phyloP scores from a whole-genome alignment of 2,888 invertebrate genomes.

The Thecophora atra region DNA sequence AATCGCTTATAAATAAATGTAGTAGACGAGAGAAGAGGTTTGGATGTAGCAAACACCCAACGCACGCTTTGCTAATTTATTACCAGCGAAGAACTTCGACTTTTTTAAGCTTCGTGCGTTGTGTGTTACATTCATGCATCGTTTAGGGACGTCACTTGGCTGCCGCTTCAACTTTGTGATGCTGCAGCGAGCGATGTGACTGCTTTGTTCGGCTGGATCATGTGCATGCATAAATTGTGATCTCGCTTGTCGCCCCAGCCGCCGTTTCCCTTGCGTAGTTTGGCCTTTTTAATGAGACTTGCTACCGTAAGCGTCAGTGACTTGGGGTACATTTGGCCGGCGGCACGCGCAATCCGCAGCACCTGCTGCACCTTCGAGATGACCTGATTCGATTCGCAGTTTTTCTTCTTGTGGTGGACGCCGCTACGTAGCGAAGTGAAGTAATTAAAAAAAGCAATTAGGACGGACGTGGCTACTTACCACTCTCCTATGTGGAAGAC shows the following conservation, averaged over 20 bases:
- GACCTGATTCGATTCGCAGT: constrained; percentile 86
- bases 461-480: constrained; percentile 68
- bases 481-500: constrained; percentile 99
- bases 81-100: no score
- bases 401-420: constrained; percentile 93
- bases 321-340: constrained; percentile 75
- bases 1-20: no score
- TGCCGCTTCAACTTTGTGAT: constrained; percentile 20
- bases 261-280: constrained; percentile 89
- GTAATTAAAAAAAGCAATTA: constrained; percentile 20
- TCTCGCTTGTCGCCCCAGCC: constrained; percentile 96
- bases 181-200: constrained; percentile 52
- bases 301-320: constrained; percentile 74
- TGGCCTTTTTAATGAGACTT: constrained; percentile 76
- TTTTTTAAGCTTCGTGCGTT: background rate
- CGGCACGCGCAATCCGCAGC: constrained; percentile 74
- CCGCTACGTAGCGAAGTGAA: no score
- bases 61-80: no score
- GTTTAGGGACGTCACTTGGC: background rate
- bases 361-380: constrained; percentile 86
- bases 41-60: no score
- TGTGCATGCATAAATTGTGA: constrained; percentile 81
- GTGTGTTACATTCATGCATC: background rate
- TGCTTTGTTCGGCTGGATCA: constrained; percentile 67
- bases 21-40: no score